Percentiles rank a stretch among this genome's conserved stretches.
Conservation (phyloP, 2,888 invertebrate species). For the Leucophenga montana region DNA sequence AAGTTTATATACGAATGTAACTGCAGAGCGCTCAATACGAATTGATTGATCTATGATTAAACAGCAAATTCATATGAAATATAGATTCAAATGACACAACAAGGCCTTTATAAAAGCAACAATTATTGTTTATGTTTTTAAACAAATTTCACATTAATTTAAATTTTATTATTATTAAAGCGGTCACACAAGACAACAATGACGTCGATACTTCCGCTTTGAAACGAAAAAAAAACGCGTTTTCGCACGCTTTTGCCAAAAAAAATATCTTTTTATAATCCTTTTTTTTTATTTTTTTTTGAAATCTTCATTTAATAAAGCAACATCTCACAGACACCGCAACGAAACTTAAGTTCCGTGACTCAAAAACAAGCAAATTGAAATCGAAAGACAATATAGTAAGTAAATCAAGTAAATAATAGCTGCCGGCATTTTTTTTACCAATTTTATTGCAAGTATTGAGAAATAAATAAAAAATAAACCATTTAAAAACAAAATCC, state of each 20-base stretch:
- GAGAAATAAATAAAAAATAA: background rate
- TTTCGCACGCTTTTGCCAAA: conserved; percentile 56
- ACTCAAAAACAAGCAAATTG: conserved; percentile 33
- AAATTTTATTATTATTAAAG: background rate
- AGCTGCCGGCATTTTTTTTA: background rate
- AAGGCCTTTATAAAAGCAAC: background rate
- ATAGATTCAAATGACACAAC: background rate
- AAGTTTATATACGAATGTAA: too few relatives aligned
- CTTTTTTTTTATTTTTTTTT: conserved; percentile 57
- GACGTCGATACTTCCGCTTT: conserved; percentile 51
- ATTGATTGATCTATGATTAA: background rate
- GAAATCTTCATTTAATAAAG: conserved; percentile 53
- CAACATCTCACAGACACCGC: conserved; percentile 42
- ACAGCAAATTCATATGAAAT: background rate
- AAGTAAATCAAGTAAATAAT: background rate
- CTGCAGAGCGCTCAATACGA: too few relatives aligned
- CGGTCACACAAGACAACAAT: background rate
- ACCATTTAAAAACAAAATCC: background rate
- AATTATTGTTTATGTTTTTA: background rate
- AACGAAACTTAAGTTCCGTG: conserved; percentile 35
- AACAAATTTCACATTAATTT: background rate
- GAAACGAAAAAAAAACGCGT: background rate
- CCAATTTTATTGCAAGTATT: background rate
- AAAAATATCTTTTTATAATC: conserved; percentile 5
- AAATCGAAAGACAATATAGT: background rate